These are phyloP conservation scores for Sciurus carolinensis DNA, from an alignment of 2,797 vertebrate genomes.

Conservation along the genomic window DNA sequence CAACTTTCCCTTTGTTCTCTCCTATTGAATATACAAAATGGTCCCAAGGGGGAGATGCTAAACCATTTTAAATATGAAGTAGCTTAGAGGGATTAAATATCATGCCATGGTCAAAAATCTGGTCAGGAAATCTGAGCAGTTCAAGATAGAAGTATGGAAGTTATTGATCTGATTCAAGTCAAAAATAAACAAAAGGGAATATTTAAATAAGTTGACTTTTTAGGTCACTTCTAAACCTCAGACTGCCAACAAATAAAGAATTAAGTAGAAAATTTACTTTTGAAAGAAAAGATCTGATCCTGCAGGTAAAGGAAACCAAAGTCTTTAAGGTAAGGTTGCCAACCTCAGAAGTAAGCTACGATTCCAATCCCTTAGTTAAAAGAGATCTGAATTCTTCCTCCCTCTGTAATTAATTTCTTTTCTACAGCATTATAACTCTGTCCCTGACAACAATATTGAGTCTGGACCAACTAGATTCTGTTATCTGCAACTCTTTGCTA, in stretches of 20 bases:
- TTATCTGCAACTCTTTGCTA: background rate
- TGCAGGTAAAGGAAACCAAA: constrained; percentile 47
- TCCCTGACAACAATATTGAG: background rate
- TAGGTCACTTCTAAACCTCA: background rate
- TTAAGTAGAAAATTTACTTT: constrained; percentile 54
- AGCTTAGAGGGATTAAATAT: background rate
- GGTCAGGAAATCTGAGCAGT: background rate
- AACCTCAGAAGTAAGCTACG: constrained; percentile 44
- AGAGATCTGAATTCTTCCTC: background rate
- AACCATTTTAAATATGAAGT: background rate
- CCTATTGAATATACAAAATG: background rate
- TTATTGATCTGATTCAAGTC: background rate
- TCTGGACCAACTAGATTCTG: background rate
- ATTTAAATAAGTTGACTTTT: constrained; percentile 27
- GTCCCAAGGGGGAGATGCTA: background rate
- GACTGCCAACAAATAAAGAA: background rate
- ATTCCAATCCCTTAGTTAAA: background rate
- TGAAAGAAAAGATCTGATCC: background rate
- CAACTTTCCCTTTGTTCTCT: background rate
- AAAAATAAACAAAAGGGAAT: background rate
- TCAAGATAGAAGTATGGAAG: background rate
- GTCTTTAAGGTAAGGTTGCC: background rate
- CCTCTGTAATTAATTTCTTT: background rate
- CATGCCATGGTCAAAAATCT: background rate
- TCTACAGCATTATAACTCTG: background rate